phyloP scores from a whole-genome alignment of 2,797 vertebrate species.

The Scleropages formosus region DNA sequence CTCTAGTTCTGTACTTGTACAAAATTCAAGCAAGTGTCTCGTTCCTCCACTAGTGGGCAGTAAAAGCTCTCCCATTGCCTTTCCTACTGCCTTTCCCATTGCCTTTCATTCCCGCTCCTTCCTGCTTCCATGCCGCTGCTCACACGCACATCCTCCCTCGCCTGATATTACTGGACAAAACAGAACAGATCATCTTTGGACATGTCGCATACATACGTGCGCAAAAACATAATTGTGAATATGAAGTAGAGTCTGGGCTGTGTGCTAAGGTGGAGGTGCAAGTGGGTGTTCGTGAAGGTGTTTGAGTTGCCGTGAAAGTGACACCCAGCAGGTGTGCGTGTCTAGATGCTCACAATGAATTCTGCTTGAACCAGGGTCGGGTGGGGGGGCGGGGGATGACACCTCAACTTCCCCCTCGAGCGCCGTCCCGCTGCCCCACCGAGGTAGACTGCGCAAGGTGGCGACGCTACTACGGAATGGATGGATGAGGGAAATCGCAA shows the following conservation, averaged over 20 bases:
- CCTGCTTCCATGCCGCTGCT: conserved; percentile 20
- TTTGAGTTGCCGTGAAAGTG: too few species aligned
- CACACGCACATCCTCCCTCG: conserved; percentile 21
- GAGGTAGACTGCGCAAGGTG: conserved; percentile 45
- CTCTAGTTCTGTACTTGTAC: conserved; percentile 55
- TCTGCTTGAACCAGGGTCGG: conserved; percentile 31
- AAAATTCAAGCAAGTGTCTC: conserved; percentile 67
- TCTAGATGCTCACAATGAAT: conserved; percentile 54
- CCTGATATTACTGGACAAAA: conserved; percentile 8
- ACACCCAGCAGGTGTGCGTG: conserved; percentile 51
- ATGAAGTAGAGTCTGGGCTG: conserved; percentile 38
- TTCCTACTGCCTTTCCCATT: conserved; percentile 41
- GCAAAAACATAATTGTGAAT: conserved; percentile 54
- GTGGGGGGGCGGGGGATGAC: conserved; percentile 35
- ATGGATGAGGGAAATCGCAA: conserved; percentile 54
- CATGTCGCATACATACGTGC: conserved; percentile 72
- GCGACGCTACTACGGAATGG: conserved; percentile 48
- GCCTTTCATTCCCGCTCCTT: conserved; percentile 24
- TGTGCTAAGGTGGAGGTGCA: neutral
- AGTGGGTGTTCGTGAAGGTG: neutral
- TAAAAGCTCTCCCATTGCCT: conserved; percentile 44
- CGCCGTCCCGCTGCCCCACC: conserved; percentile 16
- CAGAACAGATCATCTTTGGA: conserved; percentile 69
- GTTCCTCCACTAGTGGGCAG: conserved; percentile 62
- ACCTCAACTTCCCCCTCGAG: neutral